Percentiles rank a stretch among this genome's conserved stretches.
Conservation (phyloP, 2,888 invertebrate species). For the Ochropacha duplaris region DNA sequence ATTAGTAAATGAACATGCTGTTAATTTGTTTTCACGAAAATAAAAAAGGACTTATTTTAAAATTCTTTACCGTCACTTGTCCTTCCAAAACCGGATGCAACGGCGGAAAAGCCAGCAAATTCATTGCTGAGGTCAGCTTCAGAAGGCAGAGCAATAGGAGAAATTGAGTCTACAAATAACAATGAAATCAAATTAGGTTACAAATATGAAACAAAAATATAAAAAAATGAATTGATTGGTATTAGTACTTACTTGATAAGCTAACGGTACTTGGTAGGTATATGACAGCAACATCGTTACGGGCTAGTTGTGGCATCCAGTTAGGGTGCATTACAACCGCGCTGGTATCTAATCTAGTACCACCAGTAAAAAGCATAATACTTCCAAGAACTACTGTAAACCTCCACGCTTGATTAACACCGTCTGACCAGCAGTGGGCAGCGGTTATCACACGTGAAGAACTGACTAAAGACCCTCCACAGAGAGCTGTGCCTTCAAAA, state of each 20-base stretch:
- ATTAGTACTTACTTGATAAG: conserved; percentile 31
- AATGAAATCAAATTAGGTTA: not conserved
- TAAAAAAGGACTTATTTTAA: not conserved
- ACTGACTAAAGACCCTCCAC: conserved; percentile 52
- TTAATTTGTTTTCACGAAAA: conserved; percentile 5
- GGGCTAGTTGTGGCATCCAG: conserved; percentile 41
- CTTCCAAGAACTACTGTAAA: conserved; percentile 57
- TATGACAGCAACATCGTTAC: conserved; percentile 55
- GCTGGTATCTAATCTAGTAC: conserved; percentile 40
- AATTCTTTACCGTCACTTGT: conserved; percentile 27
- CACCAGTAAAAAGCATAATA: conserved; percentile 46
- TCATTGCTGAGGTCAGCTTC: conserved; percentile 27
- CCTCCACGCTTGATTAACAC: conserved; percentile 42
- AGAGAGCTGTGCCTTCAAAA: conserved; percentile 31
- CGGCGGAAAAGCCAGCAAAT: conserved; percentile 38
- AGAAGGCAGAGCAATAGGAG: conserved; percentile 36
- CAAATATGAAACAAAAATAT: not conserved
- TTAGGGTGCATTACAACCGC: conserved; percentile 41
- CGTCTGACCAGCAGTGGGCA: conserved; percentile 59
- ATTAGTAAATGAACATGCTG: not conserved
- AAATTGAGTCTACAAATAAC: conserved; percentile 29
- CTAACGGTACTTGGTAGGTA: conserved; percentile 26
- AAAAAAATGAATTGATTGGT: not conserved
- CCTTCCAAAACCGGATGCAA: conserved; percentile 51
- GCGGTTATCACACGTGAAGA: conserved; percentile 40